Base-by-base conservation (phyloP, 2,888 invertebrate species). In the Oegoconia quadripuncta region DNA sequence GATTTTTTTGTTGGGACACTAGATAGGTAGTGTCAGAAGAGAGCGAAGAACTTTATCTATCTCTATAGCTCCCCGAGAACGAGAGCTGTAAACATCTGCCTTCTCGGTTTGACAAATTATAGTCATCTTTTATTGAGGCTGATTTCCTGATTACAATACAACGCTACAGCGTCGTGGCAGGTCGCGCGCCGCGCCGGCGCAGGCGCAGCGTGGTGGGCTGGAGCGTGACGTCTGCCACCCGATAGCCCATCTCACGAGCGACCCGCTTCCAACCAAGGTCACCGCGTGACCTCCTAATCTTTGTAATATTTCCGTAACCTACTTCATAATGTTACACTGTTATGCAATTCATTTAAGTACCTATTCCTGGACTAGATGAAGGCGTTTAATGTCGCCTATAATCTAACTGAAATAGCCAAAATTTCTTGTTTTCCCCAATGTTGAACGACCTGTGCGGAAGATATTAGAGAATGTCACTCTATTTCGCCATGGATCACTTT, bases 231-330 rank as follows among this genome's bases (percentile, higher is more conserved):
- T 74, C 81, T 82, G 78, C 84, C 80, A 83, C 71, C 79, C 78
- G 82, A 84, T 83, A 84, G 81, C 75, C 76, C 78, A 82, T 80
- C 86, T 84, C 82, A 86, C 87, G 84, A 86, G 63, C 79, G 86
- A 75, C 87, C 81, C 60, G 82, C 83, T 84, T 83, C 55, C 64
- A 61, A 49, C 59, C 86, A 87, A 86, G 87, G 86, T 86, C 83
- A 83, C 74, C 68, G 72, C 53, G 62, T 83, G 81, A 82, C 86
- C 84, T 77, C 75, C 79, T 83, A 72, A 76, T 74, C 74, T 64
- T 59, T 61, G 59, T 62, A 61, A 59, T 52, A 65, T 71, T 73
- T 70, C 72, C 65, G 60, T 65, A 71, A 64, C 66, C 54, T 59
- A 58, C 58, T 67, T 64, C 59, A 59, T 68, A 67, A 55, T 46